Percentiles rank a stretch among this genome's conserved stretches.
phyloP scores from a whole-genome alignment of 2,113 vertebrate genomes.

The Cyprinodon brontotheroides region DNA sequence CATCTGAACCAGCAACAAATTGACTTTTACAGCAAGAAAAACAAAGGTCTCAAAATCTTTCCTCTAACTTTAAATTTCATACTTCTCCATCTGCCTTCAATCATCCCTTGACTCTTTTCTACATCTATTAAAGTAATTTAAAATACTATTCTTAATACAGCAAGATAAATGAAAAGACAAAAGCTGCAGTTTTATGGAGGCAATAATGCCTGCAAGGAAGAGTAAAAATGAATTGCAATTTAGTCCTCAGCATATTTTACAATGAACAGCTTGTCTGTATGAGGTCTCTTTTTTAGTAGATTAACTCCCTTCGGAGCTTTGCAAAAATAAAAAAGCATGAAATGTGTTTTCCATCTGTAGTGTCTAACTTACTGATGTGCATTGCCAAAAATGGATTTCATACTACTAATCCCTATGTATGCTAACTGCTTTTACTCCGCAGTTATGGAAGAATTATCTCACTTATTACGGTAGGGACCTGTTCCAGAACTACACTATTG shows the following conservation, averaged over 20 bases:
- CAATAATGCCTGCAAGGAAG: conserved; percentile 10
- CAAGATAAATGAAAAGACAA: neutral
- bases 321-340: conserved; percentile 24
- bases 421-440: conserved; percentile 8
- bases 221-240: conserved; percentile 18
- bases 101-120: neutral
- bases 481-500: too few relatives aligned
- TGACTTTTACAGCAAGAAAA: neutral
- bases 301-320: conserved; percentile 42
- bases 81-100: too few relatives aligned
- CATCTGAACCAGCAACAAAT: neutral
- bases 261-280: conserved; percentile 34
- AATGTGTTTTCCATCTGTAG: conserved; percentile 55
- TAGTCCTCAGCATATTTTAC: conserved; percentile 20
- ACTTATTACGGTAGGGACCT: too few relatives aligned
- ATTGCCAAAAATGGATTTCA: conserved; percentile 32
- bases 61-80: neutral
- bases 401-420: conserved; percentile 23
- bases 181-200: conserved; percentile 5
- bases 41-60: too few relatives aligned
- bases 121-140: neutral
- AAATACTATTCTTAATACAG: neutral
- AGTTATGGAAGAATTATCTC: neutral
- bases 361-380: conserved; percentile 31
- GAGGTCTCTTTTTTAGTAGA: conserved; percentile 20